Base-by-base conservation (phyloP, 1,140 invertebrate genomes). In the Cataglyphis hispanica region DNA sequence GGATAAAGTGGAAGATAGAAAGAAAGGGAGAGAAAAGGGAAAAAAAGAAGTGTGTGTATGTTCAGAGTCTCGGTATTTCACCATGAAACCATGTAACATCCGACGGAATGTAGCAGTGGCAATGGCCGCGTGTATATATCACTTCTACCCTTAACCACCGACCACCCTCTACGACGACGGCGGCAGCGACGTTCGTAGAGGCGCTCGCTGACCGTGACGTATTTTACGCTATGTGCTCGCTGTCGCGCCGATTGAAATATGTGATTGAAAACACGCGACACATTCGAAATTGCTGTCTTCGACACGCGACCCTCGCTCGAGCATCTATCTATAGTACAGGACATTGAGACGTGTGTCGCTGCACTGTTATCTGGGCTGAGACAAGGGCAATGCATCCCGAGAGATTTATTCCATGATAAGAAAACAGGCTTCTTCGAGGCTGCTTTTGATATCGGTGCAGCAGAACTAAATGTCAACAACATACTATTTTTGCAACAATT, bases 51-150 rank as follows among this genome's bases (percentile, higher is more conserved):
- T 83, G 46, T 19, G 46, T 50, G 46, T 50, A 19, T 50, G 69
- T 90, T 75, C 87, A 22, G 58, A 75, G 86, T 84, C 88, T 89
- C 84, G 86, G 91, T 90, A 92, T 91, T 90, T 92, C 88, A 87
- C 72, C 70, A 61, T 61, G 70, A 81, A 89, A 89, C 81, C 80
- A 37, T 46, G 80, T 84, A 90, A 86, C 74, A 75, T 67, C 50
- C 86, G 88, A 89, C 83, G 85, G 89, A 92, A 90, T 89, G 86
- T 91, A 89, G 87, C 60, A 89, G 87, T 89, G 80, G 86, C 86
- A 87, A 91, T 89, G 89, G 87, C 60, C 74, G 56, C 89, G 84
- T 89, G 80, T 91, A 91, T 90, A 92, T 90, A 92, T 92, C 91
- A 92, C 89, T 84, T 89, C 90, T 83, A 86, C 27, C 85, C 78